phyloP scores from a whole-genome alignment of 2,113 vertebrate species.

The Eclectus roratus region DNA sequence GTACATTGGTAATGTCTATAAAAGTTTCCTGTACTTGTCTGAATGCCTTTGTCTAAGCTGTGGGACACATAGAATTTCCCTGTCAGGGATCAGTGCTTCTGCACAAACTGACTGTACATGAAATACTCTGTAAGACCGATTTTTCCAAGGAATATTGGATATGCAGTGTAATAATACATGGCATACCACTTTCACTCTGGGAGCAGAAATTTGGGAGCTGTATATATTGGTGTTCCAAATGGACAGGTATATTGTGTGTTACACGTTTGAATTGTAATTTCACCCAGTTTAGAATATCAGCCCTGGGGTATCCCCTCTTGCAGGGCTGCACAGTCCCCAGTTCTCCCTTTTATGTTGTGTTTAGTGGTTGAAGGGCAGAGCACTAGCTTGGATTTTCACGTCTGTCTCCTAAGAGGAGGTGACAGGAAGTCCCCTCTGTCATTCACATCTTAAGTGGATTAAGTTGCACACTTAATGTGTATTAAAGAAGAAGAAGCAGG shows the following conservation, averaged over 20 bases:
- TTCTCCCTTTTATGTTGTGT: background rate
- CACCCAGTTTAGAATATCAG: background rate
- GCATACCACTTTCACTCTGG: fast-evolving
- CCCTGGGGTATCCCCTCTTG: no score
- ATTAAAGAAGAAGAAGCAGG: background rate
- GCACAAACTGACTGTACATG: background rate
- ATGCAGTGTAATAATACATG: fast-evolving
- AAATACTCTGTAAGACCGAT: no score
- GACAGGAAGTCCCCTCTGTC: background rate
- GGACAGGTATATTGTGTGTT: background rate
- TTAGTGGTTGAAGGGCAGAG: background rate
- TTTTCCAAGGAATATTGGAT: background rate
- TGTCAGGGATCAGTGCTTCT: fast-evolving
- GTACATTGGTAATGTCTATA: background rate
- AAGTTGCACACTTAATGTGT: background rate
- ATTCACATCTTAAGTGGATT: background rate
- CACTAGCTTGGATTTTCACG: background rate
- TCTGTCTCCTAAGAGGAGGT: background rate
- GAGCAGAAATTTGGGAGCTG: background rate
- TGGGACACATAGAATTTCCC: background rate
- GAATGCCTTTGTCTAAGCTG: background rate
- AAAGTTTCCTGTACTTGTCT: background rate
- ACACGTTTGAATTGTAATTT: background rate
- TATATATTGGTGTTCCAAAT: background rate
- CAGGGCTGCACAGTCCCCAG: background rate